phyloP scores from a whole-genome alignment of 2,888 invertebrate genomes.

The Polia nebulosa region DNA sequence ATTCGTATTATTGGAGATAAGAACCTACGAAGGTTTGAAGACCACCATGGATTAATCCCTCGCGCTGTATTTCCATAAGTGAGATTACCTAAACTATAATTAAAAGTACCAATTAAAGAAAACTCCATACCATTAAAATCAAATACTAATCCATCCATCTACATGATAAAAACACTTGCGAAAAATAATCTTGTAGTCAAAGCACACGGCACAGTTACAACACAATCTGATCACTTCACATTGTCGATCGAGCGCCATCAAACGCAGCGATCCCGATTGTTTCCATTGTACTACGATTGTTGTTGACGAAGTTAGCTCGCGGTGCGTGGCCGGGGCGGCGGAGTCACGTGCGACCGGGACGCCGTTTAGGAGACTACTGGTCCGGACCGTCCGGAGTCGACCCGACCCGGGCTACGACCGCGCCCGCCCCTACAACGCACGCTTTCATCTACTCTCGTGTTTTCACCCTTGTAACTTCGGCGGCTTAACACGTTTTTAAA shows the following conservation, averaged over 20 bases:
- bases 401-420: constrained; percentile 66
- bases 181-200: constrained; percentile 37
- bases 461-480: constrained; percentile 73
- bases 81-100: not conserved
- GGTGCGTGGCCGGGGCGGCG: constrained; percentile 48
- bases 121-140: constrained; percentile 56
- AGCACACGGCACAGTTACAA: constrained; percentile 52
- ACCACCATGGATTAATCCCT: not conserved
- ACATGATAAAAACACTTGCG: constrained; percentile 47
- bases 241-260: constrained; percentile 73
- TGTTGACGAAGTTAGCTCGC: constrained; percentile 71
- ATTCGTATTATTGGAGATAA: not conserved
- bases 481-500: constrained; percentile 59
- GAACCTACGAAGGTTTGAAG: not conserved
- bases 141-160: constrained; percentile 45
- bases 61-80: not conserved
- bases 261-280: constrained; percentile 72
- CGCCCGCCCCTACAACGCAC: constrained; percentile 65
- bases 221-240: constrained; percentile 77
- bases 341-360: constrained; percentile 64
- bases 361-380: constrained; percentile 79
- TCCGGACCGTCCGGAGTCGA: constrained; percentile 57
- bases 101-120: constrained; percentile 2
- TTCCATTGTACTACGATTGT: constrained; percentile 76
- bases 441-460: constrained; percentile 65